A percentile compares a stretch with the other conserved stretches of the same genome.
phyloP scores from a whole-genome alignment of 2,113 vertebrate species.

The Andinoacara biseriatus region DNA sequence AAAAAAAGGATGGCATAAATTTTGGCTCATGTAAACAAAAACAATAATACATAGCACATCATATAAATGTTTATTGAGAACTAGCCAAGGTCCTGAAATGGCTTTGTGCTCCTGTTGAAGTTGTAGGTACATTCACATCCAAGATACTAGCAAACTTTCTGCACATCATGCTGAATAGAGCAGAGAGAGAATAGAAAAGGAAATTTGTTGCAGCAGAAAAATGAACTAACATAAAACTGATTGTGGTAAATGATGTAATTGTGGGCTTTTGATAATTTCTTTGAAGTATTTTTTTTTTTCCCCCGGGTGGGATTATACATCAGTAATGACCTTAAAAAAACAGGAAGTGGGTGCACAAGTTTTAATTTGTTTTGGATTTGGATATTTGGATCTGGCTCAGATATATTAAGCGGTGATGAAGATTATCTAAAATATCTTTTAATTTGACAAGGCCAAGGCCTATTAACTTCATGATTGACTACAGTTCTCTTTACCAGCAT shows the following conservation, averaged over 20 bases:
- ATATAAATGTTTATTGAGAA: constrained; percentile 17
- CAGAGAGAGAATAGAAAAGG: not conserved
- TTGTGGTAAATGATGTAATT: not conserved
- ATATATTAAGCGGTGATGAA: no score
- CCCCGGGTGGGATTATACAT: not conserved
- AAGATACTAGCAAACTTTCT: not conserved
- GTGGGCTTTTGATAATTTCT: not conserved
- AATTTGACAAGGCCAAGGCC: no score
- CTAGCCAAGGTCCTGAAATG: constrained; percentile 38
- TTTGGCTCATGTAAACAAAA: not conserved
- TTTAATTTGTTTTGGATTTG: no score
- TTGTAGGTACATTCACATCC: not conserved
- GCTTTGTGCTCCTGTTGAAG: not conserved
- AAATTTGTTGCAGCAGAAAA: not conserved
- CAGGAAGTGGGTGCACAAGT: no score
- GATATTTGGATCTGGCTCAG: no score
- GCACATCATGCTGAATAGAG: not conserved
- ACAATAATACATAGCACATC: not conserved
- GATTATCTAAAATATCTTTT: no score
- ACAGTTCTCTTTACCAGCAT: no score
- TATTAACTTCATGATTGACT: no score
- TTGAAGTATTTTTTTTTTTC: not conserved
- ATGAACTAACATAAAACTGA: not conserved
- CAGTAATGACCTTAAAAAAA: no score
- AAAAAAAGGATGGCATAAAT: constrained; percentile 2